Evolutionary conservation across 2,888 invertebrate genomes (phyloP), one percentile per base, ranked within the genome.

Genomic region (Bellardia pandia): DNA sequence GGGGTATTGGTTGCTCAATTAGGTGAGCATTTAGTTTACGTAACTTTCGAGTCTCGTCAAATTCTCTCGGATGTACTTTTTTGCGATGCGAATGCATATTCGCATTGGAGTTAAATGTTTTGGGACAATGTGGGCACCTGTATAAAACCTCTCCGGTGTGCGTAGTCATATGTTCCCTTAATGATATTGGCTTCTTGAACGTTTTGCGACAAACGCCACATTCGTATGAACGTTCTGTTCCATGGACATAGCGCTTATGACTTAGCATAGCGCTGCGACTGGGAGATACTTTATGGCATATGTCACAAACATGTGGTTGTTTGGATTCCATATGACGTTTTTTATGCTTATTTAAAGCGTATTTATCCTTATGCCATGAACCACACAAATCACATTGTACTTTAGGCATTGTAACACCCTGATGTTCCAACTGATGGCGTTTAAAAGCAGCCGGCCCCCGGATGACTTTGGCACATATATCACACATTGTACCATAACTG

Each of bases 41-140:
- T 45, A 85, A 40, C 40, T 83, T 83, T 53, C 85, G 80, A 9
- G 87, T 85, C 72, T 87, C 90, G 75, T 92, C 93, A 91, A 93
- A 93, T 88, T 93, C 92, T 48, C 89, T 89, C 7, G 92, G 91
- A 90, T 93, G 93, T 77, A 91, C 90, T 84, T 93, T 93, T 87
- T 93, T 93, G 37, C 92, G 90, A 89, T 93, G 93, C 0, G 93
- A 92, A 89, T 93, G 93, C 92, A 93, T 92, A 86, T 93, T 93
- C 9, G 93, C 93, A 89, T 92, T 92, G 0, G 93, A 93, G 87
- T 93, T 93, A 75, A 93, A 93, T 13, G 93, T 93, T 89, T 92
- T 92, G 2, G 93, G 90, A 88, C 93, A 93, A 88, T 93, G 93
- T 2, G 92, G 92, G 37, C 93, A 93, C 40, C 91, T 91, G 75